A percentile compares a stretch with the other conserved stretches of the same genome.
Evolutionary conservation across 2,113 vertebrate genomes (phyloP).

Genomic region (Pteronura brasiliensis): DNA sequence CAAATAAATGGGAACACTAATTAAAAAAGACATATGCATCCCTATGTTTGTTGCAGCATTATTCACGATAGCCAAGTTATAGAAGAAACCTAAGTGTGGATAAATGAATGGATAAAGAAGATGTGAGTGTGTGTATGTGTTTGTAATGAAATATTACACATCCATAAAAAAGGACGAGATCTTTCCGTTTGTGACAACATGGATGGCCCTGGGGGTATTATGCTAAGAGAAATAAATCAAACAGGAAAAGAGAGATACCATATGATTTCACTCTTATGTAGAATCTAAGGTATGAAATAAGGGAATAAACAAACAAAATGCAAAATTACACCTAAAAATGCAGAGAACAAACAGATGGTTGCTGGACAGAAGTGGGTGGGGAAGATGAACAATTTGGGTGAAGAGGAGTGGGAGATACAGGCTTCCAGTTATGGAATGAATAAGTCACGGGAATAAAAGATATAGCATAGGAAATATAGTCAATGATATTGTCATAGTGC

Average conservation of each 20-base stretch:
- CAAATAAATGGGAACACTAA: background rate
- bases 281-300: background rate
- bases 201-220: background rate
- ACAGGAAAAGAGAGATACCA: background rate
- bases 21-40: background rate
- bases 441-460: too few relatives aligned
- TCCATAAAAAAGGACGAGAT: background rate
- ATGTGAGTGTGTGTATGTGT: background rate
- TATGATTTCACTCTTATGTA: background rate
- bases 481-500: too few relatives aligned
- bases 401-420: too few relatives aligned
- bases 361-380: background rate
- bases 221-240: background rate
- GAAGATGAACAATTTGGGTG: background rate
- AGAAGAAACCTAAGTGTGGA: background rate
- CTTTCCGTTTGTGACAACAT: background rate
- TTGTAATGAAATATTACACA: background rate
- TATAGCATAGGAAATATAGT: too few relatives aligned
- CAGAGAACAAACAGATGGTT: background rate
- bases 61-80: background rate
- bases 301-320: background rate
- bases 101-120: background rate
- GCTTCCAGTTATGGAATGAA: too few relatives aligned
- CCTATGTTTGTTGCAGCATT: too few relatives aligned
- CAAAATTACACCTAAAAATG: background rate